Base-by-base conservation (phyloP, 2,888 invertebrate species). In the Pecten maximus region DNA sequence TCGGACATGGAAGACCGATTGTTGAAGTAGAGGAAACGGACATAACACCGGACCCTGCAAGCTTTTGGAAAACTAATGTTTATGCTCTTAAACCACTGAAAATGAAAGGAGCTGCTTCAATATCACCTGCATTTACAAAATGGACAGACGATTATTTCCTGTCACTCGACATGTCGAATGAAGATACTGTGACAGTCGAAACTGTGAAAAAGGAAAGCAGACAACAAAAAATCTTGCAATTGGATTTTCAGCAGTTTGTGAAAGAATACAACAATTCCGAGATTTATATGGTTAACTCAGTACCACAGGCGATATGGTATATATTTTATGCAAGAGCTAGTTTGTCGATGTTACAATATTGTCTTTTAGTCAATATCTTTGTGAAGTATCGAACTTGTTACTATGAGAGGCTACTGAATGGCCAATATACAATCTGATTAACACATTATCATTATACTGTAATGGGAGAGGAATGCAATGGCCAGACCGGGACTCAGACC, bases 131-230 rank as follows among this genome's bases (percentile, higher is more conserved):
- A 8, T 95, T 95, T 91, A 86, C 86, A 6, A 91, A 93, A 88
- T 96, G 96, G 96, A 94, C 94, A 8, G 96, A 96, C 90, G 95
- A 96, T 28, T 96, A 96, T 92, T 96, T 96, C 89, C 87, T 95
- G 88, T 88, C 92, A 6, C 88, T 94, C 0, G 92, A 94, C n/a
- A 92, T 95, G 40, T 92, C 95, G n/a, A 90, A 89, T 10, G 94
- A 94, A 60, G 90, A 93, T 44, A 40, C 28, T 15, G 94, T 96
- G 28, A 89, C 93, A 2, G 94, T 96, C 40, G 96, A 96, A 93
- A 96, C 95, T 0, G 92, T 88, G 89, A 96, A 96, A 92, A 96
- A 96, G 88, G 96, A 96, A 91, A 94, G 94, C 90, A 92, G 96
- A 44, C 89, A 92, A 12, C 95, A 95, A 90, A 89, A 93, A n/a